A percentile compares a stretch with the other conserved stretches of the same genome.
phyloP scores from a whole-genome alignment of 2,113 vertebrate genomes.

The Callaeas wilsoni region DNA sequence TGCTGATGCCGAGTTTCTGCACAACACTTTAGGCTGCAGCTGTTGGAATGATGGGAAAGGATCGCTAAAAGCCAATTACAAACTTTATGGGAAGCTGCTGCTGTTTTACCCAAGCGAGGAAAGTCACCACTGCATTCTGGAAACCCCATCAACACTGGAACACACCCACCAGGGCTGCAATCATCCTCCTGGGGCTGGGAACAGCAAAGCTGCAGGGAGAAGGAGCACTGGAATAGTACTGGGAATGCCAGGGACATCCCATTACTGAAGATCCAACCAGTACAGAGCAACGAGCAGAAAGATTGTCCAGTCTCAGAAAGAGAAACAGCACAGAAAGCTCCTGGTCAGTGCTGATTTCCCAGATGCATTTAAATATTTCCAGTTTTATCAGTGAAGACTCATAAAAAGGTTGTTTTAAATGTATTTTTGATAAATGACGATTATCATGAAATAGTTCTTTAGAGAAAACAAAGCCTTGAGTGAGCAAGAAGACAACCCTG shows the following conservation, averaged over 20 bases:
- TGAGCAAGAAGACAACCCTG: neutral
- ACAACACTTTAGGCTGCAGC: neutral
- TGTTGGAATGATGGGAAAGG: neutral
- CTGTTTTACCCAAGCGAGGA: neutral
- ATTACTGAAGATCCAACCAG: neutral
- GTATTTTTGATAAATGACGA: neutral
- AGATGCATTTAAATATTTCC: neutral
- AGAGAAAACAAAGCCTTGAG: neutral
- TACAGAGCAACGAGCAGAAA: neutral
- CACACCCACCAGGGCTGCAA: neutral
- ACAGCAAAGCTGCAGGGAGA: neutral
- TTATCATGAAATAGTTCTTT: neutral
- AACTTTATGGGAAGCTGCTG: slow-evolving; percentile 1
- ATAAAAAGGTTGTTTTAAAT: neutral
- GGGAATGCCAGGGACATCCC: neutral
- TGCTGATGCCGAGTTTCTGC: neutral
- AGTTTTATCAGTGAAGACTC: neutral
- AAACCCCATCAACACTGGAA: neutral
- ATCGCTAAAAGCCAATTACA: neutral
- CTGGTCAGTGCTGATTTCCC: neutral
- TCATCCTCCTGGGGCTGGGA: neutral
- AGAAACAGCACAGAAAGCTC: neutral
- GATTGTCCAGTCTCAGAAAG: neutral
- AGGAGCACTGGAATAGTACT: neutral
- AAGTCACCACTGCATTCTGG: neutral